Evolutionary conservation across 2,888 invertebrate species (phyloP), one percentile per base, ranked within the genome.

Genomic region (Neocrepidodera transversa): DNA sequence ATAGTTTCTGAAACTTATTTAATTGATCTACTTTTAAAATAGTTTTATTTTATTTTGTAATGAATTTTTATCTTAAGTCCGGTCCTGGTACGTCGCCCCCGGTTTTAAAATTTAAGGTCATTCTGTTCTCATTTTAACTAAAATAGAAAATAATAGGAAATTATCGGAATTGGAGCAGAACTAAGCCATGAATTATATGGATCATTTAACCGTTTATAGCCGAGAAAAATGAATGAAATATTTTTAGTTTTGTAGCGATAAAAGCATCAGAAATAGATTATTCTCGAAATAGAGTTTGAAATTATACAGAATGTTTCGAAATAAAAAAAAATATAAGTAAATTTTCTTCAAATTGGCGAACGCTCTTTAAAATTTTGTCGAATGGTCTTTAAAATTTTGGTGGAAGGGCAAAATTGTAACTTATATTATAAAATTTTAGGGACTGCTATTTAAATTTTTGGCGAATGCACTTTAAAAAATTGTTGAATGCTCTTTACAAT

Each of bases 111-210:
- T 45, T 45, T 45, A 45, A 45, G 45, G 45, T 45, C 45, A 28
- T 13, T 26, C 5, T 14, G 56, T 32, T n/a, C 32, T 49, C 30
- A 38, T 32, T 56, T 49, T 43, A 35, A 35, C 56, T 47, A 55
- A 49, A 49, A 56, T 56, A 56, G 56, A 49, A 42, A 56, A 56
- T 48, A 32, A 56, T 30, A 42, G 20, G 32, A 43, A 49, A 56
- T 50, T 43, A 56, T 30, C 13, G 49, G 35, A 58, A 58, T 32
- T 58, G 38, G 57, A 49, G 45, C 51, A 45, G 50, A 57, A 50
- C 57, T 30, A 42, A 42, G 23, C 42, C 18, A 18, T 28, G 38
- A 42, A 49, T 50, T 57, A 43, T 28, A 48, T 48, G 48, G 32
- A 35, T 48, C 48, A 48, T 48, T 48, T 48, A 48, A 48, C 30